Conservation (phyloP, 2,113 vertebrate genomes). For the Hassar affinis region DNA sequence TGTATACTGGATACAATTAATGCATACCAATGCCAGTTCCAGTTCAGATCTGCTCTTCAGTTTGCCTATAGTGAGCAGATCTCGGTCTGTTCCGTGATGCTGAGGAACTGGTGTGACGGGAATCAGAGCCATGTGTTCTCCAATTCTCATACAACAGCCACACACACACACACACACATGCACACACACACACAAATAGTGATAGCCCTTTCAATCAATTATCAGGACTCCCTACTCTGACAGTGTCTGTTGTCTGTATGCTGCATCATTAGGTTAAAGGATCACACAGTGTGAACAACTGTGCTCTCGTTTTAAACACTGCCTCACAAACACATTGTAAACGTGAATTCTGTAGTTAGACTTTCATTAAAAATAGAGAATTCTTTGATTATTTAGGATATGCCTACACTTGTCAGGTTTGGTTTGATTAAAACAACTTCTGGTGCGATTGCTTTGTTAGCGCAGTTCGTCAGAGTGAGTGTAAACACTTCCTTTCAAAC, state of each 20-base stretch:
- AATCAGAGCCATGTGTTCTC: constrained; percentile 23
- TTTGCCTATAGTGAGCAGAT: constrained; percentile 1
- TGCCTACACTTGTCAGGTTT: too few relatives aligned
- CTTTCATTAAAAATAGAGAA: not conserved
- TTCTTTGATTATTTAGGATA: not conserved
- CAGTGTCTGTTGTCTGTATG: not conserved
- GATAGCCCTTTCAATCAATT: constrained; percentile 30
- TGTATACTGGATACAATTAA: not conserved
- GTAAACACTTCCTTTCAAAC: too few relatives aligned
- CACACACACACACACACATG: constrained; percentile 1
- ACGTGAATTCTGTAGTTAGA: not conserved
- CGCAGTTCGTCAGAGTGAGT: too few relatives aligned
- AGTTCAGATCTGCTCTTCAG: constrained; percentile 13
- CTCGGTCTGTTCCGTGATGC: constrained; percentile 19
- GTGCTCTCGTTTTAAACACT: not conserved
- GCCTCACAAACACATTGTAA: not conserved
- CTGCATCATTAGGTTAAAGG: not conserved
- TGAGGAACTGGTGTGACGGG: constrained; percentile 13
- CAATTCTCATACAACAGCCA: not conserved
- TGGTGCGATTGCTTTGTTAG: too few relatives aligned
- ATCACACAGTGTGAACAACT: not conserved
- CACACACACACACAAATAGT: constrained; percentile 5
- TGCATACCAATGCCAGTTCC: not conserved
- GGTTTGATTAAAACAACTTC: too few relatives aligned
- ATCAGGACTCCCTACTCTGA: constrained; percentile 15